Percentiles rank a stretch among this genome's conserved stretches.
Evolutionary conservation across 2,888 invertebrate species (phyloP).

Genomic region (Conomelus anceps): DNA sequence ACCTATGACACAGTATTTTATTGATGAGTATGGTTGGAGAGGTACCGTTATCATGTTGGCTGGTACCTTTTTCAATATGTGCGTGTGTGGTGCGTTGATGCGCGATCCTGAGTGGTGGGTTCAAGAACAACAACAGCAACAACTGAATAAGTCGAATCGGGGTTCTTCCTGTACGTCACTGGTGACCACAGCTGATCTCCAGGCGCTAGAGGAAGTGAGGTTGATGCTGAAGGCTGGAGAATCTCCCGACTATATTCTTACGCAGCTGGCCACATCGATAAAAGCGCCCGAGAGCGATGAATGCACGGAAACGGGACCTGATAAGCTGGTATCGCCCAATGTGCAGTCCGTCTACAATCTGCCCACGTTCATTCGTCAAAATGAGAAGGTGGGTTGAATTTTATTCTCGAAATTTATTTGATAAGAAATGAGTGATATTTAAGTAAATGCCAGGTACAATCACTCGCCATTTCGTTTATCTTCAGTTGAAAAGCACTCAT

Average conservation of each 20-base stretch:
- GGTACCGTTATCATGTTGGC: slow-evolving; percentile 74
- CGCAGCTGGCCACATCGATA: slow-evolving; percentile 54
- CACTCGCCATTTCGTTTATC: too few species aligned
- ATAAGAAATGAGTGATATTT: too few species aligned
- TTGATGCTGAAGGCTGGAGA: slow-evolving; percentile 62
- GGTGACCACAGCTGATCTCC: slow-evolving; percentile 46
- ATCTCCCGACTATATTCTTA: slow-evolving; percentile 58
- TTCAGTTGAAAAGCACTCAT: too few species aligned
- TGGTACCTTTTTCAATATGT: slow-evolving; percentile 75
- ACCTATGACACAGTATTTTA: slow-evolving; percentile 71
- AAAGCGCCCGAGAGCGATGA: slow-evolving; percentile 47
- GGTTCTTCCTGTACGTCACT: slow-evolving; percentile 49
- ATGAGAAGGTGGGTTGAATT: slow-evolving; percentile 52
- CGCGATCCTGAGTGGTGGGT: slow-evolving; percentile 80
- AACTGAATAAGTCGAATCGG: slow-evolving; percentile 44
- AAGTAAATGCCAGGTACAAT: too few species aligned
- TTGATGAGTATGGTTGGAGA: slow-evolving; percentile 76
- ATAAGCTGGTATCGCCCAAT: slow-evolving; percentile 37
- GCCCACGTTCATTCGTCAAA: slow-evolving; percentile 64
- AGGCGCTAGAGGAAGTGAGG: slow-evolving; percentile 59
- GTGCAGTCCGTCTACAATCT: slow-evolving; percentile 63
- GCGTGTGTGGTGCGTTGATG: slow-evolving; percentile 81
- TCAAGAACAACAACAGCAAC: slow-evolving; percentile 51
- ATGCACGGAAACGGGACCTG: slow-evolving; percentile 41
- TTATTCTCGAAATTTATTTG: neutral